Evolutionary conservation across 2,113 vertebrate species (phyloP), one percentile per base, ranked within the genome.

Genomic region (Pterophyllum scalare): DNA sequence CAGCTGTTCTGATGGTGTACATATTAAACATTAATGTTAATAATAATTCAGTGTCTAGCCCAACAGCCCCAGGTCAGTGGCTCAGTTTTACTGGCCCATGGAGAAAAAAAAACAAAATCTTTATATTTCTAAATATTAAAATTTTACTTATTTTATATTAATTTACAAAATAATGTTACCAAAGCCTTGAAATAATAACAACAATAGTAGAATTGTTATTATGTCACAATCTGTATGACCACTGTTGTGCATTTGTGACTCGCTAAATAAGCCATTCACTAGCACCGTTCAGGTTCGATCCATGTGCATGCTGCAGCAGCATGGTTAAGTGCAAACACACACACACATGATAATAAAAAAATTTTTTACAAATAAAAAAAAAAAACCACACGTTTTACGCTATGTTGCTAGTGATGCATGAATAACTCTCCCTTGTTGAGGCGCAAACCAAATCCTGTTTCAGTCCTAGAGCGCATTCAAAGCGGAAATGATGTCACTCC

Each of bases 401-500:
- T 67, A 14, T 40, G 46, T 8, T 0, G 62, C 38, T 67, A 10
- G 8, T 67, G 24, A 67, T 65, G 13, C n/a, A 0, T 65, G 24
- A 43, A 65, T 26, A 14, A 38, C 62, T 17, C 62, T 65, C n/a
- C 0, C 7, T 67, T 67, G 62, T 40, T 26, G 15, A 26, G 62
- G 38, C 24, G 26, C 22, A 67, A 67, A 46, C 43, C 22, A 46
- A 46, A 67, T 46, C 38, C 62, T 17, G 62, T 67, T 67, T 46
- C 5, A 0, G 38, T 65, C 43, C 35, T 6, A 11, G n/a, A 43
- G 38, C 1, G 0, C 13, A 1, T 14, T 46, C 43, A 65, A 46
- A 38, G 24, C 62, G 14, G 38, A 38, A 67, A 33, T 33, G 31
- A 22, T 17, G 62, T 67, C 38, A 43, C 38, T 46, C 62, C 38